Evolutionary conservation across 2,797 vertebrate species (phyloP).

Genomic region (Distichodus sexfasciatus): DNA sequence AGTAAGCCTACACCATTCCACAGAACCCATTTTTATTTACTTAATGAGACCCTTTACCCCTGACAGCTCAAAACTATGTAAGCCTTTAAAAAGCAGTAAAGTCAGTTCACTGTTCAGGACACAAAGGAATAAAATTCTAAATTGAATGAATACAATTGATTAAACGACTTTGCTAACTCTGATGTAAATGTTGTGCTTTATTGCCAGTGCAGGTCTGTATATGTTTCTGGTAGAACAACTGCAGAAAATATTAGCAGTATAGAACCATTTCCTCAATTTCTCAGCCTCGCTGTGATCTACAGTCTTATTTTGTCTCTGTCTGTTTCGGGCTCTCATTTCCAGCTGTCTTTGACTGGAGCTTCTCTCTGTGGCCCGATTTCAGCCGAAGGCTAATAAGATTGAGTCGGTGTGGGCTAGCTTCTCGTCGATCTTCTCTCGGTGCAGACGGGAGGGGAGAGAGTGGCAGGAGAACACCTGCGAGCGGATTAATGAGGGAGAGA

Average conservation of each 20-base stretch:
- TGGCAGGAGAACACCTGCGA: conserved; percentile 71
- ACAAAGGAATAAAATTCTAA: too few species aligned
- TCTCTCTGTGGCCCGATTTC: conserved; percentile 64
- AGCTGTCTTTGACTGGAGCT: conserved; percentile 32
- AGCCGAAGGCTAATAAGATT: conserved; percentile 66
- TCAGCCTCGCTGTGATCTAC: neutral
- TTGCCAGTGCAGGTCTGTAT: neutral
- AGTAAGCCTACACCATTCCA: neutral
- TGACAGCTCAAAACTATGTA: neutral
- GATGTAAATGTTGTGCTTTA: too few species aligned
- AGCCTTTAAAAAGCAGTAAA: too few species aligned
- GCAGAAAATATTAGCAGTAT: neutral
- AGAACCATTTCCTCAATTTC: neutral
- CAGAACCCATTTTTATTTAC: neutral
- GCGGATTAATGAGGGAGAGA: conserved; percentile 74
- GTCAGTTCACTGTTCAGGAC: too few species aligned
- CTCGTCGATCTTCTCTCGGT: conserved; percentile 68
- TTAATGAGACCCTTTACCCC: neutral
- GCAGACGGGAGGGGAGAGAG: conserved; percentile 59
- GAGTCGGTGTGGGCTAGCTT: conserved; percentile 66
- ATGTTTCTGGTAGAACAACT: neutral
- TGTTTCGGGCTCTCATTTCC: conserved; percentile 15
- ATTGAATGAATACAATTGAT: too few species aligned
- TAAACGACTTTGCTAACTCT: too few species aligned
- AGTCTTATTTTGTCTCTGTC: conserved; percentile 5